Conservation (phyloP, 1,140 invertebrate species). For the Aphaenogaster floridana region DNA sequence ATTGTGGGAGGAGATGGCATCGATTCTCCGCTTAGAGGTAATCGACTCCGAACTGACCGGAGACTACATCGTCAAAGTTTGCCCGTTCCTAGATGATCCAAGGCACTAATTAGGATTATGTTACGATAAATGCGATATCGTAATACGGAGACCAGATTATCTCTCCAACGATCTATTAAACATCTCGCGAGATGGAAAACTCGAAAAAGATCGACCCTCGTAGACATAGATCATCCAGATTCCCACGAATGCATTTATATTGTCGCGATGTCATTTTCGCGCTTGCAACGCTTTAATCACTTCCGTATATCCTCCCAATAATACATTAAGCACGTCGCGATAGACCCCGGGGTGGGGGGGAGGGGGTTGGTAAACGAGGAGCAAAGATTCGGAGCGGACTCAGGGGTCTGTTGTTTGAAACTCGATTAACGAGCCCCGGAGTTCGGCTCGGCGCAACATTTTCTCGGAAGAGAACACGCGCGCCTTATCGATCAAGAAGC, state of each 20-base stretch:
- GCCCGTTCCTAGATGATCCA: not conserved
- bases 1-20: not conserved
- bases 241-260: not conserved
- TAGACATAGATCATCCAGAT: not conserved
- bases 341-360: constrained; percentile 58
- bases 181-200: not conserved
- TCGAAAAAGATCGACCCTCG: not conserved
- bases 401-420: constrained; percentile 57
- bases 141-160: not conserved
- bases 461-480: constrained; percentile 40
- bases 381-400: constrained; percentile 56
- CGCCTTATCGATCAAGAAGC: constrained; percentile 63
- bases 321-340: constrained; percentile 75
- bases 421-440: constrained; percentile 31
- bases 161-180: not conserved
- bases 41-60: not conserved
- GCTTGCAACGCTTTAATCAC: constrained; percentile 19
- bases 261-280: not conserved
- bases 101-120: not conserved
- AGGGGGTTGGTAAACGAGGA: constrained; percentile 51
- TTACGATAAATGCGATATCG: not conserved
- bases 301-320: constrained; percentile 67
- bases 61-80: not conserved
- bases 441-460: constrained; percentile 49
- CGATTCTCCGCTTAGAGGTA: not conserved